A percentile compares a stretch with the other conserved stretches of the same genome.
Evolutionary conservation across 2,113 vertebrate genomes (phyloP).

Genomic region (Gallinago jamesoni): DNA sequence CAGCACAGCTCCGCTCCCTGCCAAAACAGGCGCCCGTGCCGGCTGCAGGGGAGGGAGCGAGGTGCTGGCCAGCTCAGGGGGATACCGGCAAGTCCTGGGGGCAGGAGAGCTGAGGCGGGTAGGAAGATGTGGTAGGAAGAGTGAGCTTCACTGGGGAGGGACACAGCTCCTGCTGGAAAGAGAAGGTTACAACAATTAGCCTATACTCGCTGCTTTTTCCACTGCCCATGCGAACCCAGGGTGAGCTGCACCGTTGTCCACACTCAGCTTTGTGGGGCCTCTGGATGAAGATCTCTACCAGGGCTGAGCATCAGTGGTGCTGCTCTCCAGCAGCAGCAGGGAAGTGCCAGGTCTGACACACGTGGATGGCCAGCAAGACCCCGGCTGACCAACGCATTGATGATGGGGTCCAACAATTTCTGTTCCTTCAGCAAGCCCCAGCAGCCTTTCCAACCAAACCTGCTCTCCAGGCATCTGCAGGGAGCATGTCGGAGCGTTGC

Average conservation of each 20-base stretch:
- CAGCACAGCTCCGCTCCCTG: background rate
- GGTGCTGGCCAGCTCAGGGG: background rate
- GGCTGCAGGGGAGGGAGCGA: background rate
- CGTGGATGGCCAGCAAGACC: background rate
- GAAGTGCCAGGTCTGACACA: background rate
- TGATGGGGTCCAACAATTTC: background rate
- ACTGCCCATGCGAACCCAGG: rapidly evolving
- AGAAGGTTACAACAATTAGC: background rate
- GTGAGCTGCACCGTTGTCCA: background rate
- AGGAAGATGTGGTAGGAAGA: background rate
- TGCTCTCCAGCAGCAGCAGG: background rate
- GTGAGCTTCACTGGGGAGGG: background rate
- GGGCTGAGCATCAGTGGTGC: background rate
- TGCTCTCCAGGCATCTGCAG: constrained; percentile 5
- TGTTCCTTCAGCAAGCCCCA: background rate
- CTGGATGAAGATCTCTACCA: background rate
- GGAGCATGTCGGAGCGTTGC: background rate
- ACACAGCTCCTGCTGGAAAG: background rate
- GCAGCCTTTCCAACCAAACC: background rate
- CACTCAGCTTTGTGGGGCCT: background rate
- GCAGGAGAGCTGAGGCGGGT: background rate
- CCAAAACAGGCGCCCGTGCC: background rate
- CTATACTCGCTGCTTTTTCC: background rate
- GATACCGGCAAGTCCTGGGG: background rate
- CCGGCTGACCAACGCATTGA: background rate